These are phyloP conservation scores for Sula dactylatra DNA, from an alignment of 2,113 vertebrate genomes.

Conservation along the genomic window DNA sequence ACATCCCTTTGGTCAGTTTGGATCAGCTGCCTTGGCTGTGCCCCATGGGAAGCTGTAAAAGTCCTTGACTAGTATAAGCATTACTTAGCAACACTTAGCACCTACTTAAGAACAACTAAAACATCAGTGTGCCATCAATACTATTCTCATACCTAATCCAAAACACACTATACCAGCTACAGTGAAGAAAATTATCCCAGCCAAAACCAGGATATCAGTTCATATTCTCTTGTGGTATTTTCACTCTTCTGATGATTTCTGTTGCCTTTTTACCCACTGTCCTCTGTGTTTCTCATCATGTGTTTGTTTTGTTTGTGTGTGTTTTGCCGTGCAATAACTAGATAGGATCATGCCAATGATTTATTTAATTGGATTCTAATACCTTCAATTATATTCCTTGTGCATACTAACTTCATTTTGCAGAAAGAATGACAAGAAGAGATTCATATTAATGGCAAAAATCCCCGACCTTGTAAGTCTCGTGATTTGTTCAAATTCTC, in stretches of 20 bases:
- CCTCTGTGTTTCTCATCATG: neutral
- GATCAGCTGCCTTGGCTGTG: too few species aligned
- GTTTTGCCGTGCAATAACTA: neutral
- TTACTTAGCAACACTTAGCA: too few species aligned
- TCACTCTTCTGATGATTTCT: neutral
- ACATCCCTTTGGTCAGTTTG: too few species aligned
- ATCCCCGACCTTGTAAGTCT: neutral
- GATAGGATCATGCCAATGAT: neutral
- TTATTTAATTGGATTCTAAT: neutral
- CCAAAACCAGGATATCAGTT: neutral
- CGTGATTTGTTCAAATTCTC: neutral
- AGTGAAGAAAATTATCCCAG: too few species aligned
- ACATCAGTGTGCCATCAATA: too few species aligned
- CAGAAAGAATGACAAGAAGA: neutral
- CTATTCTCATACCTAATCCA: too few species aligned
- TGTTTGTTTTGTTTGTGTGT: neutral
- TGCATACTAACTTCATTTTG: neutral
- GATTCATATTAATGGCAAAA: neutral
- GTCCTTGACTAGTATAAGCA: too few species aligned
- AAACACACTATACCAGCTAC: too few species aligned
- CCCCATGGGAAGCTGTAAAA: too few species aligned
- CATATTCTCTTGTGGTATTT: neutral
- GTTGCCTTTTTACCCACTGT: neutral
- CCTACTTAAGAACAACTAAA: too few species aligned
- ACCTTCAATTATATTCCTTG: neutral